These are phyloP conservation scores for Drosophila punjabiensis DNA, from an alignment of 1,140 invertebrate genomes.

Conservation along the genomic window DNA sequence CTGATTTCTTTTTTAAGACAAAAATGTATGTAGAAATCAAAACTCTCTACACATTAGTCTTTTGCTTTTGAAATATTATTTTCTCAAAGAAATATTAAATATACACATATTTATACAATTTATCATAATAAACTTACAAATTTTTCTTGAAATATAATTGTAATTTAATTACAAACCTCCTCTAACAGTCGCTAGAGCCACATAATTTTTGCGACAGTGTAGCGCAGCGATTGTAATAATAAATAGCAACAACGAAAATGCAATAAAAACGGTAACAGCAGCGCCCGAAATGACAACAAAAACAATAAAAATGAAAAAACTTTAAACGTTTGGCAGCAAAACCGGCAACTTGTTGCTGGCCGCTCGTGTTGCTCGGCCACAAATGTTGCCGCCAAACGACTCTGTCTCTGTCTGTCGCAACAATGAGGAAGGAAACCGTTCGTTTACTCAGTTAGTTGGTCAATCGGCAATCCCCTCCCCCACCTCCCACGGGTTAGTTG, in stretches of 20 bases:
- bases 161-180: neutral
- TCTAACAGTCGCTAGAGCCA: neutral
- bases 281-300: constrained; percentile 16
- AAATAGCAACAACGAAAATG: constrained; percentile 31
- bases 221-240: constrained; percentile 23
- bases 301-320: constrained; percentile 6
- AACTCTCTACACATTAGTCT: too few relatives aligned
- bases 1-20: too few relatives aligned
- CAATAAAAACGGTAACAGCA: constrained; percentile 28
- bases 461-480: constrained; percentile 9
- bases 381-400: constrained; percentile 38
- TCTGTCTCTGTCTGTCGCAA: constrained; percentile 41
- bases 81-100: too few relatives aligned
- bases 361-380: constrained; percentile 19
- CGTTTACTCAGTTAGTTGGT: constrained; percentile 63
- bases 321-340: neutral
- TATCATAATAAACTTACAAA: neutral
- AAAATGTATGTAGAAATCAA: too few relatives aligned
- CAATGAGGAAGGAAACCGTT: constrained; percentile 63
- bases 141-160: neutral
- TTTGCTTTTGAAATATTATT: too few relatives aligned
- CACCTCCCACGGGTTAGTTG: constrained; percentile 9
- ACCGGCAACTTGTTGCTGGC: constrained; percentile 50
- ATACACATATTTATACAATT: too few relatives aligned
- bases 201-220: neutral